A percentile compares a stretch with the other conserved stretches of the same genome.
phyloP scores from a whole-genome alignment of 2,888 invertebrate genomes.

The Steromphala cineraria region DNA sequence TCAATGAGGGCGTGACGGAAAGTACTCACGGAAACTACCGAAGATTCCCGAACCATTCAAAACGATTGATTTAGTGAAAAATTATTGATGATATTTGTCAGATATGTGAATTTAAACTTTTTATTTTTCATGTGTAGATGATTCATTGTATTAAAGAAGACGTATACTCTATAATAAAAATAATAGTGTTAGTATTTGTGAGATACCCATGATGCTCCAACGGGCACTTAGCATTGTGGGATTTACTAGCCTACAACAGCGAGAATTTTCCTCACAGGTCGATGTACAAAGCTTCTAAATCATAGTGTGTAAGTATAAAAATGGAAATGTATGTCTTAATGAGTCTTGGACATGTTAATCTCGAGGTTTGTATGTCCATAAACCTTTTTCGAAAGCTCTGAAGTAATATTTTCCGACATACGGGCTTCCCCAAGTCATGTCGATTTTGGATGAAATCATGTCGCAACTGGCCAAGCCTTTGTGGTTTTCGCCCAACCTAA shows the following conservation, averaged over 20 bases:
- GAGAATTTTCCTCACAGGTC: not conserved
- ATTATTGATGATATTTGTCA: no score
- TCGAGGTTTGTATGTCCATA: no score
- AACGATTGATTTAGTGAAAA: not conserved
- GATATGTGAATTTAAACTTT: no score
- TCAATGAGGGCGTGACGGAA: not conserved
- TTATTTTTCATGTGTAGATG: no score
- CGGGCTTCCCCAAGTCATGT: not conserved
- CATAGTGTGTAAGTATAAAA: slow-evolving; percentile 14
- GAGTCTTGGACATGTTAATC: no score
- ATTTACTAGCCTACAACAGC: slow-evolving; percentile 18
- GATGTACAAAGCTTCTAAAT: not conserved
- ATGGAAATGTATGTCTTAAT: not conserved
- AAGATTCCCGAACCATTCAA: not conserved
- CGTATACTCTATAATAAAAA: no score
- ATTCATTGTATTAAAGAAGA: no score
- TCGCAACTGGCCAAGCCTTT: slow-evolving; percentile 11
- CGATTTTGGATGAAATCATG: slow-evolving; percentile 13
- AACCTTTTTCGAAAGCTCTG: not conserved
- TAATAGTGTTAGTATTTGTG: no score
- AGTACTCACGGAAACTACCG: not conserved
- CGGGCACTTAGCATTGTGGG: slow-evolving; percentile 41
- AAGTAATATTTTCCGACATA: not conserved
- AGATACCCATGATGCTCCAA: slow-evolving; percentile 34
- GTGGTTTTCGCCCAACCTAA: not conserved